Evolutionary conservation across 1,140 invertebrate genomes (phyloP), one percentile per base, ranked within the genome.

Genomic region (Ectropis grisescens): DNA sequence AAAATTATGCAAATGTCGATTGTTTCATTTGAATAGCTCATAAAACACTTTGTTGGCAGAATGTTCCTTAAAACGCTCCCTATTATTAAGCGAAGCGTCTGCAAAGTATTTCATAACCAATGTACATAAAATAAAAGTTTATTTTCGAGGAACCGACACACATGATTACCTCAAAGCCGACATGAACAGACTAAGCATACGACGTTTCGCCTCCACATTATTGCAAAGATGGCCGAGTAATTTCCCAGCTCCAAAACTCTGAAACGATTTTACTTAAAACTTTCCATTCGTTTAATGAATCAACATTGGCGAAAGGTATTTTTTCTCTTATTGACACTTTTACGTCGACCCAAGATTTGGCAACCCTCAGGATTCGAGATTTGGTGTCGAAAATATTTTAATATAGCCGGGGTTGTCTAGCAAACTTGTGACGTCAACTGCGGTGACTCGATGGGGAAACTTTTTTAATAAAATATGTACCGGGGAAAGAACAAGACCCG

Each of bases 391-490:
- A 54, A 56, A 52, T 47, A 49, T 52, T 58, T 40, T 44, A 59
- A 58, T 58, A 58, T 58, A 35, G 44, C 30, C 34, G 35, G 48
- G 42, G 54, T 58, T 41, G 43, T 24, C 31, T 32, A 39, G 41
- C 22, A 34, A 62, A 55, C 48, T 57, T 54, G 52, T 48, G 33
- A 53, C 52, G 41, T 37, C 37, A 26, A 40, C 52, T 47, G 46
- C 37, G 49, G 51, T 53, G 54, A 47, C 47, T 46, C 19, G 45
- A 58, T 43, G 47, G 50, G 33, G 24, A 50, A 60, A 65, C 47
- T 60, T 64, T 64, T 64, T 64, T 64, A 64, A 64, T 64, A 64
- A 64, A 64, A 64, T 60, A 64, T 57, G 54, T 58, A 55, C 50
- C 33, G 47, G 40, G 41, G 22, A 15, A 22, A 11, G 29, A 37